These are phyloP conservation scores for Lepisosteus osseus DNA, from an alignment of 2,113 vertebrate species.

Conservation along the genomic window DNA sequence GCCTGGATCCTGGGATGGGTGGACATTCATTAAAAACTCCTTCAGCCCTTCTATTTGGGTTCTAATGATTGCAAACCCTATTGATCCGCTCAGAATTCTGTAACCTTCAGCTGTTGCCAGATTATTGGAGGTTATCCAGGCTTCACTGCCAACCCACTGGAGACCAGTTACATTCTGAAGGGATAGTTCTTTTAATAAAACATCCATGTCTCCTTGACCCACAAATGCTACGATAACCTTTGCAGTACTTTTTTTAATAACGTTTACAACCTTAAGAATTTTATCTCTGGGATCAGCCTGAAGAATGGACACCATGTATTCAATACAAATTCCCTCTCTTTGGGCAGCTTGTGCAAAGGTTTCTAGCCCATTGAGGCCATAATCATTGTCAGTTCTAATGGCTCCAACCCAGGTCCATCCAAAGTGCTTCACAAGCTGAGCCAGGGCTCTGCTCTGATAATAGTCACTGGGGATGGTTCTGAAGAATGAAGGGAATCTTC, in stretches of 20 bases:
- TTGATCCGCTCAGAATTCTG: conserved; percentile 49
- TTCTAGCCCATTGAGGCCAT: no score
- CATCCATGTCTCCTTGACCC: conserved; percentile 57
- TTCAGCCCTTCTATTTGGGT: conserved; percentile 51
- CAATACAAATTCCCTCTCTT: no score
- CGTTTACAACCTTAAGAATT: conserved; percentile 48
- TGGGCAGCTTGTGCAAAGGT: background rate
- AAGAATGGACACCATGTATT: no score
- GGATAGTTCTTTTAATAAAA: conserved; percentile 53
- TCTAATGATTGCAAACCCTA: conserved; percentile 61
- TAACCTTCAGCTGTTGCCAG: conserved; percentile 54
- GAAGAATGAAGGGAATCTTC: conserved; percentile 19
- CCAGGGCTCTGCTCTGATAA: conserved; percentile 10
- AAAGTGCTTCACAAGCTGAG: no score
- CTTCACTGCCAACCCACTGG: conserved; percentile 63
- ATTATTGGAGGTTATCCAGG: conserved; percentile 61
- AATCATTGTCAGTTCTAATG: no score
- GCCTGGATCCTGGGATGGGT: conserved; percentile 32
- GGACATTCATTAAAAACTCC: conserved; percentile 51
- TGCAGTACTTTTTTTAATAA: conserved; percentile 53
- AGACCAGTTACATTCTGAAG: conserved; percentile 57
- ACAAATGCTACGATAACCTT: conserved; percentile 61
- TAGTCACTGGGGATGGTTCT: conserved; percentile 21
- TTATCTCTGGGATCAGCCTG: no score
- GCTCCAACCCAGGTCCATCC: no score